Evolutionary conservation across 2,113 vertebrate species (phyloP).

Genomic region (Pollachius pollachius): DNA sequence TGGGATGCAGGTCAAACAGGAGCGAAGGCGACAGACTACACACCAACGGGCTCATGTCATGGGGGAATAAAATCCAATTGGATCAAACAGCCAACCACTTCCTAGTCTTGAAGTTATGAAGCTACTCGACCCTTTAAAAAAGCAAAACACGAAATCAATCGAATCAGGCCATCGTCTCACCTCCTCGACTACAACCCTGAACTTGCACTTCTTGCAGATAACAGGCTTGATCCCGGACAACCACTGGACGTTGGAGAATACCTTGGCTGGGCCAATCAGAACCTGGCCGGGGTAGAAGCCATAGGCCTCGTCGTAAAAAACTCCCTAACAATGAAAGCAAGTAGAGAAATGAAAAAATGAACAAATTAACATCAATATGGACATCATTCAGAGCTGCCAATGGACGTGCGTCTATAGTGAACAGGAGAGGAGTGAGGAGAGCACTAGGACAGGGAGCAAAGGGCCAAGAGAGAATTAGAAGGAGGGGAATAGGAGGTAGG

Average conservation of each 20-base stretch:
- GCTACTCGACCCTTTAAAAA: neutral
- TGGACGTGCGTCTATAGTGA: too few relatives aligned
- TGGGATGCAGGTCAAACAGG: too few relatives aligned
- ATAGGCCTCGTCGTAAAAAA: constrained; percentile 96
- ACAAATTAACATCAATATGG: neutral
- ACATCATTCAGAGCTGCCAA: too few relatives aligned
- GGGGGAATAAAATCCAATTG: too few relatives aligned
- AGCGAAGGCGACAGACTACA: too few relatives aligned
- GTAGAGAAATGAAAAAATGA: neutral
- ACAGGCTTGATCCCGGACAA: constrained; percentile 95
- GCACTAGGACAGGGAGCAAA: too few relatives aligned
- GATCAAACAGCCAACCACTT: too few relatives aligned
- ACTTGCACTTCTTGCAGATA: constrained; percentile 97
- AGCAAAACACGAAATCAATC: neutral
- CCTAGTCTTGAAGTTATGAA: too few relatives aligned
- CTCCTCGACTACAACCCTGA: constrained; percentile 97
- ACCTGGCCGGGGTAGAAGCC: constrained; percentile 98
- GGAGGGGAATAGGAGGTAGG: too few relatives aligned
- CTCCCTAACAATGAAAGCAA: constrained; percentile 74
- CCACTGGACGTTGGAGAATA: constrained; percentile 97
- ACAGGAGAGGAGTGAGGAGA: too few relatives aligned
- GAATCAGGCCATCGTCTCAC: constrained; percentile 53
- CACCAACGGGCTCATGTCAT: too few relatives aligned
- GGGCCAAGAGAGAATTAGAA: too few relatives aligned
- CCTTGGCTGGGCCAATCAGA: constrained; percentile 93